phyloP scores from a whole-genome alignment of 1,140 invertebrate species.

The Onthophagus taurus region DNA sequence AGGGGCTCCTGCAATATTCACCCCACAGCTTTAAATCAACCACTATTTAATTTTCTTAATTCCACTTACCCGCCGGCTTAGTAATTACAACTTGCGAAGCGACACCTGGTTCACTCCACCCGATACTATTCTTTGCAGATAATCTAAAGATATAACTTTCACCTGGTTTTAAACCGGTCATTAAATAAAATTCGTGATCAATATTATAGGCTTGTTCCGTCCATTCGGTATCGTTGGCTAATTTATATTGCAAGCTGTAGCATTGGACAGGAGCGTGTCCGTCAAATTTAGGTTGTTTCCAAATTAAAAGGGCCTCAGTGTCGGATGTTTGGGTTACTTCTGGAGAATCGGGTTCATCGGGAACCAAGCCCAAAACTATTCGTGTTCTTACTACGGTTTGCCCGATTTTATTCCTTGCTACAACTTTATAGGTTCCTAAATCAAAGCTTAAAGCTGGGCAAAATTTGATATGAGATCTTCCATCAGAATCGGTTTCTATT shows the following conservation, averaged over 20 bases:
- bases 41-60: constrained; percentile 3
- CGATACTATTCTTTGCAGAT: constrained; percentile 81
- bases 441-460: constrained; percentile 69
- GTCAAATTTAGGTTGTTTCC: constrained; percentile 72
- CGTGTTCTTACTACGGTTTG: constrained; percentile 65
- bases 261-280: constrained; percentile 75
- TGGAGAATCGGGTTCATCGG: constrained; percentile 79
- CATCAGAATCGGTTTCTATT: constrained; percentile 63
- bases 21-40: background rate
- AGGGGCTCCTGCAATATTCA: constrained; percentile 37
- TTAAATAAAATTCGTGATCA: constrained; percentile 85
- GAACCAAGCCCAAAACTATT: constrained; percentile 61
- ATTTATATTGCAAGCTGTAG: constrained; percentile 76
- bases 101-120: constrained; percentile 79
- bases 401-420: constrained; percentile 78
- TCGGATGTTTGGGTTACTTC: constrained; percentile 73
- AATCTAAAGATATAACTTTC: constrained; percentile 83
- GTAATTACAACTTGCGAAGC: constrained; percentile 62
- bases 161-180: constrained; percentile 65
- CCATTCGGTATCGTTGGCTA: constrained; percentile 73
- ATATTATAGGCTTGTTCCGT: constrained; percentile 77
- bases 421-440: constrained; percentile 90
- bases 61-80: constrained; percentile 43
- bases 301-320: constrained; percentile 75
- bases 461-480: constrained; percentile 67